Evolutionary conservation across 2,113 vertebrate species (phyloP), one percentile per base, ranked within the genome.

Genomic region (Aplodontia rufa): DNA sequence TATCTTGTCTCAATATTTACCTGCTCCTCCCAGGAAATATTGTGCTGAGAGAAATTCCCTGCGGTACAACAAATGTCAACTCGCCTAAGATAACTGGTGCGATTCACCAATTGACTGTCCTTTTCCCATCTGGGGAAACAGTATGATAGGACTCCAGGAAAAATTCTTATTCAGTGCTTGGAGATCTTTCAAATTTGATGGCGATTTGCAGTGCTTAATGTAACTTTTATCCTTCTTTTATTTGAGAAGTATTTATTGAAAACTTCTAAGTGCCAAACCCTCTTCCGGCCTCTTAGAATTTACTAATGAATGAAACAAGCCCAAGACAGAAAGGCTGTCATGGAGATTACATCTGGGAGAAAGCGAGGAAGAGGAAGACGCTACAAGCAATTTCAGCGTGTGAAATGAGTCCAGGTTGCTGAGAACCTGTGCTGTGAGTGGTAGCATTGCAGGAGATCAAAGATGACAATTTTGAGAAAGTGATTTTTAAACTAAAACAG

Each of bases 1-100:
- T 94, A 96, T 97, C 97, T 97, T 98, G 97, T 98, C 97, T 97
- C 96, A 98, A 98, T 98, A 98, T 98, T 98, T 98, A 97, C 96
- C 96, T 96, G 96, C 97, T 98, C 97, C 97, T 97, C 96, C 97
- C 94, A 97, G 97, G 97, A 97, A 98, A 98, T 97, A 97, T 96
- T 97, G 93, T 94, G 81, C 35, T 94, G 91, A 95, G 96, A 96
- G 92, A 97, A 97, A 97, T 96, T 96, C 95, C 91, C 96, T 90
- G 88, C 88, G 37, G 89, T 85, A 95, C 89, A 94, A 95, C 96
- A 96, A 93, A 95, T 97, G 91, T 96, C 96, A 97, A 64, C 85
- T 88, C 90, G 66, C 91, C 88, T 80, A 37, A 93, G 97, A 95
- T 94, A 97, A 80, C 94, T 91, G 86, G 75, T 87, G 51, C 93